Evolutionary conservation across 2,888 invertebrate species (phyloP), one percentile per base, ranked within the genome.

Genomic region (Napeogenes inachia): DNA sequence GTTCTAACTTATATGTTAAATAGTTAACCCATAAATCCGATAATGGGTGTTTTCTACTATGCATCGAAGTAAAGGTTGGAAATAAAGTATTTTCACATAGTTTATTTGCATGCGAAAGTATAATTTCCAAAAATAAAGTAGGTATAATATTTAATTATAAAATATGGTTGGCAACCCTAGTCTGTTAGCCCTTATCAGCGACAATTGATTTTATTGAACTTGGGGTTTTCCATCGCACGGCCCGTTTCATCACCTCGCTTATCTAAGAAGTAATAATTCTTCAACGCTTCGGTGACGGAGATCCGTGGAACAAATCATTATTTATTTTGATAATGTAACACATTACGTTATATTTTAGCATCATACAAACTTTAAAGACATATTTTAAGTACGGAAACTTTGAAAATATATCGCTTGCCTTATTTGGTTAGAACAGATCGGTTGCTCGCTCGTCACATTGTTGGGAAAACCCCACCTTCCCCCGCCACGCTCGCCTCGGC

Each of bases 401-500:
- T 78, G 79, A 80, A 83, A 60, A 67, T 56, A 80, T 74, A 72
- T 70, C 73, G 64, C 69, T 62, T 57, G 73, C 88, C 82, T 75
- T 88, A 82, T 86, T 84, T 76, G 86, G 87, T 72, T 77, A 75
- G 82, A 75, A 72, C 75, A 71, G 77, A 79, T 78, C 75, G 71
- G 75, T 74, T 66, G 73, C 63, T 61, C 66, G 65, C 65, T 63
- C 75, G 79, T 78, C 82, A 78, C 87, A 88, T 85, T 71, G 77
- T 76, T 89, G 87, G 91, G 90, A 90, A 91, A 91, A 89, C 89
- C 90, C 90, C 82, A 85, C 67, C 67, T 64, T 60, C 70, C 71
- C 70, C 71, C 59, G 66, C 68, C 61, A 69, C 57, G 71, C 60
- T 64, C 63, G 70, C 69, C 71, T 68, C 70, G 61, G 70, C 69